Percentiles rank a stretch among this genome's conserved stretches.
These are phyloP conservation scores for Discoglossus pictus DNA, from an alignment of 2,797 vertebrate species.

Conservation along the genomic window DNA sequence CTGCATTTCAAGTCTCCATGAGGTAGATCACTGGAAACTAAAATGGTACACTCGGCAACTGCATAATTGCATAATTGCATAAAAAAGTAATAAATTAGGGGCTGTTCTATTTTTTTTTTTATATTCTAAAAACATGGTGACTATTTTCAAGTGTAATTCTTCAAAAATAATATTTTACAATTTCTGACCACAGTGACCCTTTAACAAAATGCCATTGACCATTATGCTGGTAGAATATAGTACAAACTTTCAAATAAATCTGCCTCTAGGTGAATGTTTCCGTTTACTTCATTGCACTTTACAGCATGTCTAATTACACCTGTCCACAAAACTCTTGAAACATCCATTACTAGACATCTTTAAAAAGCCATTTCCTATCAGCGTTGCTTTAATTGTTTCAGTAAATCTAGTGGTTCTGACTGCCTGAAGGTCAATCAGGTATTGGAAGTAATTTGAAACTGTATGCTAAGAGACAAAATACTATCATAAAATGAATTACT, in stretches of 20 bases:
- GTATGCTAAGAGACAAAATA: conserved; percentile 29
- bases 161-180: no score
- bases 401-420: conserved; percentile 18
- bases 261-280: conserved; percentile 33
- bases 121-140: no score
- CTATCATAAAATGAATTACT: conserved; percentile 12
- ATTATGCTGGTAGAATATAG: conserved; percentile 20
- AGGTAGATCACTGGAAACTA: no score
- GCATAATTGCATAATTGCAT: no score
- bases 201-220: conserved; percentile 24
- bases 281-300: conserved; percentile 27
- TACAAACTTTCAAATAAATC: conserved; percentile 15
- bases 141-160: no score
- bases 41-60: no score
- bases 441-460: conserved; percentile 17
- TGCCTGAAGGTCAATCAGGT: conserved; percentile 17
- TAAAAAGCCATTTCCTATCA: conserved; percentile 14
- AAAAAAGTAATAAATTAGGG: no score
- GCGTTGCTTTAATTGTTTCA: conserved; percentile 25
- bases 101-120: no score
- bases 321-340: conserved; percentile 33
- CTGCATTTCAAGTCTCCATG: no score
- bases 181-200: no score
- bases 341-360: conserved; percentile 22
- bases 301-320: conserved; percentile 36